Conservation (phyloP, 2,113 vertebrate species). For the Spilogale gracilis region DNA sequence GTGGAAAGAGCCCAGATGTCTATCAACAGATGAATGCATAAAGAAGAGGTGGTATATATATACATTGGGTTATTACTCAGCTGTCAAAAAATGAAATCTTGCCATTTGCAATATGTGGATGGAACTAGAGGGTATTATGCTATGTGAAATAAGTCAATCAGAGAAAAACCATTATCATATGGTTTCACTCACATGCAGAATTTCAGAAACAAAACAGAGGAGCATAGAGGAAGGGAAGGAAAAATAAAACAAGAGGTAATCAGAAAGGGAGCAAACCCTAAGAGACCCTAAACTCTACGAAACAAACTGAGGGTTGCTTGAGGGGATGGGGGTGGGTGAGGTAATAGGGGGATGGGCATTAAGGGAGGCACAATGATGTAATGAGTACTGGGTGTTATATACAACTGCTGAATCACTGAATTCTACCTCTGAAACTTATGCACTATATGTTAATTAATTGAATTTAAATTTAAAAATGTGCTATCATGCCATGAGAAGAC, state of each 20-base stretch:
- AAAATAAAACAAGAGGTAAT: background rate
- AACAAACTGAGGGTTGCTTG: background rate
- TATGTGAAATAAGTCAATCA: background rate
- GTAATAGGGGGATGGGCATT: background rate
- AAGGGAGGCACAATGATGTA: background rate
- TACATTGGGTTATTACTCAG: background rate
- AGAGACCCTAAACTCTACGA: background rate
- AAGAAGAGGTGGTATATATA: background rate
- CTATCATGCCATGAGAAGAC: background rate
- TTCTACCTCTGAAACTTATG: background rate
- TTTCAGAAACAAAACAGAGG: background rate
- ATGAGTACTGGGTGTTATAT: background rate
- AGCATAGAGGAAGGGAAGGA: background rate
- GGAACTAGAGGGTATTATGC: background rate
- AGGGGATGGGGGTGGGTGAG: background rate
- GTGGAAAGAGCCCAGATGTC: background rate
- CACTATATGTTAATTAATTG: background rate
- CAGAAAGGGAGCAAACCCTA: background rate
- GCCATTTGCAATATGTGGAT: background rate
- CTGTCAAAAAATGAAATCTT: background rate
- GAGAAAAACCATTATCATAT: background rate
- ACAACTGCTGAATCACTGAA: background rate
- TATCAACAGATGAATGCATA: background rate
- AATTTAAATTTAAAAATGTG: background rate
- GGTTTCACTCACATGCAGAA: background rate